A percentile compares a stretch with the other conserved stretches of the same genome.
These are phyloP conservation scores for Plebejus anna DNA, from an alignment of 2,888 invertebrate species.

Conservation along the genomic window DNA sequence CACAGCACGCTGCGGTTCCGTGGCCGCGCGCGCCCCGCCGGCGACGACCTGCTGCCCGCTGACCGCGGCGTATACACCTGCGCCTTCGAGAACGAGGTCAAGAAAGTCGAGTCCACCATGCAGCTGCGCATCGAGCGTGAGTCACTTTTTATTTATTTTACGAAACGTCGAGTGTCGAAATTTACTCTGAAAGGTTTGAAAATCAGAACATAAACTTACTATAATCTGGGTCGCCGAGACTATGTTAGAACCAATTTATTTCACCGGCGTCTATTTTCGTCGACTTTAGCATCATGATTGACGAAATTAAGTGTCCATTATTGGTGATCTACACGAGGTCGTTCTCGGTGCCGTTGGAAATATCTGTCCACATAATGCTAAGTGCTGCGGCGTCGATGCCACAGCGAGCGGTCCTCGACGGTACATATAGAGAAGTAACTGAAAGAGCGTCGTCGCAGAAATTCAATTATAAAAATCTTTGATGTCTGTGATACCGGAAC, in stretches of 20 bases:
- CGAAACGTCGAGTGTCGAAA: too few relatives aligned
- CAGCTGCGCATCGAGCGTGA: slow-evolving; percentile 93
- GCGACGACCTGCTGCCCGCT: slow-evolving; percentile 88
- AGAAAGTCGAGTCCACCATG: slow-evolving; percentile 92
- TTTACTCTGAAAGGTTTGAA: too few relatives aligned
- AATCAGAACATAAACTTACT: background rate
- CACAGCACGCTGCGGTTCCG: slow-evolving; percentile 90
- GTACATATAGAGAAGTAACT: background rate
- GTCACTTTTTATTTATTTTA: slow-evolving; percentile 49
- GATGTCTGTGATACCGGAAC: background rate
- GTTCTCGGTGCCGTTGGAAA: background rate
- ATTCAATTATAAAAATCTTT: background rate
- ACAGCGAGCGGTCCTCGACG: background rate
- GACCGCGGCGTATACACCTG: slow-evolving; percentile 94
- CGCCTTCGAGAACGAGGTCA: slow-evolving; percentile 93
- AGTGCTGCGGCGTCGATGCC: slow-evolving; percentile 7
- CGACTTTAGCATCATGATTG: background rate
- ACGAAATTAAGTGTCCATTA: background rate
- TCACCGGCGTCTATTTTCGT: background rate
- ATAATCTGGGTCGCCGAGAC: background rate
- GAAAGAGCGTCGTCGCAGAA: background rate
- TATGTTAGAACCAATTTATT: background rate
- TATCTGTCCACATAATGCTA: background rate
- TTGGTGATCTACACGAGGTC: background rate
- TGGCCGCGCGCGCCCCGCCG: slow-evolving; percentile 87